Base-by-base conservation (phyloP, 2,888 invertebrate genomes). In the Chironomus riparius region DNA sequence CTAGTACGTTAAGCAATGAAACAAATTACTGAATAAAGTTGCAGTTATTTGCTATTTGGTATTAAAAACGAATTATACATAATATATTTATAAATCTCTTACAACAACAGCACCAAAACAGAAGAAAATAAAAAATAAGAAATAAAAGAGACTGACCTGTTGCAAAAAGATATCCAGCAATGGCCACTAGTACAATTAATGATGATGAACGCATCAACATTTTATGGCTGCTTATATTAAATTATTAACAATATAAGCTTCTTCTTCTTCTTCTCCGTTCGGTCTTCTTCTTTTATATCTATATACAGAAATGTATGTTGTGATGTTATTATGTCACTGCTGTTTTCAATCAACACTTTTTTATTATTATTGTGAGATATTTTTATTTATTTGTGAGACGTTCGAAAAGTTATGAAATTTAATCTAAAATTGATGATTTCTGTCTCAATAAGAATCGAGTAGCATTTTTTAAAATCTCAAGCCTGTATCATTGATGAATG, bases 91-190 rank as follows among this genome's bases (percentile, higher is more conserved):
- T 38, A 38, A 38, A 38, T 38, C 38, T 38, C 10, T 38, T 38
- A 10, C 38, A 38, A 38, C 38, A 38, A 38, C 38, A 38, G 38
- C 38, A 38, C 10, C 38, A 15, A 56, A 18, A 50, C 13, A 15
- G 1, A 56, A 56, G 3, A 56, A 15, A 15, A 56, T 10, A 38
- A 28, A 50, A 13, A 50, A 1, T 6, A 2, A 15, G n/a, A 50
- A 15, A 56, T 38, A 38, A 38, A 56, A 48, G n/a, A 22, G 68
- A 80, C 82, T 81, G 78, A 83, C 82, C 82, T 77, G 79, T 82
- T 76, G 81, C 80, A 78, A 82, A 79, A 78, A 82, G 80, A 79
- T 82, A 82, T 82, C 82, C 82, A 80, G 82, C 80, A 79, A 81
- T 79, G 78, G 82, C 76, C 79, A 82, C 81, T 81, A 82, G 81